Evolutionary conservation across 2,113 vertebrate genomes (phyloP), one percentile per base, ranked within the genome.

Genomic region (Ardeotis arabs): DNA sequence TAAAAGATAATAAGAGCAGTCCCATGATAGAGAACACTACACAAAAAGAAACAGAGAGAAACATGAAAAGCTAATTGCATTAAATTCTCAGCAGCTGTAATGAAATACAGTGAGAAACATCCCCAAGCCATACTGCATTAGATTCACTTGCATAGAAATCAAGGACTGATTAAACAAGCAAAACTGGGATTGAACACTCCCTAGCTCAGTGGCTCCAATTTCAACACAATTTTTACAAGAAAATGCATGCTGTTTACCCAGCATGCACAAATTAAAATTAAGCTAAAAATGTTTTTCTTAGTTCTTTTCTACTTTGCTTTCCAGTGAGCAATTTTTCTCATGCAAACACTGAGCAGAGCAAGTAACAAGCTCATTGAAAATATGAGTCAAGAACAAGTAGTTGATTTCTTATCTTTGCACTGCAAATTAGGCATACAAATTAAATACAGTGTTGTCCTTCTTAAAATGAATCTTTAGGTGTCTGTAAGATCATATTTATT

Each of bases 41-140:
- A 77, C 81, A 91, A 83, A 92, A 93, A 91, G 85, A 96, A 96
- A 67, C 53, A 67, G 89, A 87, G 73, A 50, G 87, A 64, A 92
- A 92, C 77, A 93, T 58, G 75, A 86, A 85, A 92, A 94, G 56
- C 92, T 97, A 95, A 97, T 97, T 97, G 87, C 87, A 94, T 91
- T 86, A 96, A 90, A 96, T 91, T 96, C 90, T 94, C 75, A 93
- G 89, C 95, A 95, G 95, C 95, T 95, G 93, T 91, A 93, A 90
- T 75, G 90, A 95, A 90, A 84, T 95, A 58, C 81, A 86, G 90
- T 62, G n/a, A 95, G 95, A 91, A 95, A 83, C 62, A 91, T 95
- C 93, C 87, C 78, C 63, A 50, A 95, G 94, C 81, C n/a, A 89
- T 18, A 50, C 59, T 83, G 70, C 66, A 66, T 94, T 74, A 64